Base-by-base conservation (phyloP, 92 coral and sea anemone species). In the Meandrina meandrites region DNA sequence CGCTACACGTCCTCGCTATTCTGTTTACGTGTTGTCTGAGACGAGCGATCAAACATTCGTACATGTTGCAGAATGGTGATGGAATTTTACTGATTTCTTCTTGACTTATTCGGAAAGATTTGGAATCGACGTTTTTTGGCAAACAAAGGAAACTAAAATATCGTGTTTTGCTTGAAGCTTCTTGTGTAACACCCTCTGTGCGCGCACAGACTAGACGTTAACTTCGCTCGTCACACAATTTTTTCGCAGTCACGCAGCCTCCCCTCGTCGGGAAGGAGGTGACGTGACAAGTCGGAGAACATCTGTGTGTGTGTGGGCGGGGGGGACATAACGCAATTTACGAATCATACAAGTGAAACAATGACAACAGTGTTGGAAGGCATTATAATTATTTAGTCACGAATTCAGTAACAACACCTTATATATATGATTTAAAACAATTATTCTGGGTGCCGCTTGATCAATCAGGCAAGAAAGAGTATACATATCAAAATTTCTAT, bases 1-100 rank as follows among this genome's bases (percentile, higher is more conserved):
- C 84, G 56, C 36, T 91, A 24, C 94, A 93, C 64, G 92, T 91
- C 2, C 83, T 88, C 58, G 96, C 96, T 9, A 82, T 93, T 58
- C 77, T 93, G 88, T 89, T 87, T 12, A 76, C 89, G 16, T 93
- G 91, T 80, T 93, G 92, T 35, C 47, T 93, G 37, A 76, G 89
- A 19, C 76, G 94, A 70, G 96, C 94, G 30, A 85, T 93, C 74
- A 93, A 88, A 40, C 86, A 83, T 35, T 80, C 87, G 30, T 35
- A 73, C 18, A 22, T 50, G 67, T 37, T 87, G 40, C 87, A 86
- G 21, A 28, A 45, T 1, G 62, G 79, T 22, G 81, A 84, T 75
- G 31, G 73, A 42, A 73, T 84, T 32, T 53, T 56, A 12, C 30
- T 84, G 73, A 74, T 74, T 18, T 84, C 42, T 34, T 34, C 76